phyloP scores from a whole-genome alignment of 2,113 vertebrate genomes.

The Tyrannus savana region DNA sequence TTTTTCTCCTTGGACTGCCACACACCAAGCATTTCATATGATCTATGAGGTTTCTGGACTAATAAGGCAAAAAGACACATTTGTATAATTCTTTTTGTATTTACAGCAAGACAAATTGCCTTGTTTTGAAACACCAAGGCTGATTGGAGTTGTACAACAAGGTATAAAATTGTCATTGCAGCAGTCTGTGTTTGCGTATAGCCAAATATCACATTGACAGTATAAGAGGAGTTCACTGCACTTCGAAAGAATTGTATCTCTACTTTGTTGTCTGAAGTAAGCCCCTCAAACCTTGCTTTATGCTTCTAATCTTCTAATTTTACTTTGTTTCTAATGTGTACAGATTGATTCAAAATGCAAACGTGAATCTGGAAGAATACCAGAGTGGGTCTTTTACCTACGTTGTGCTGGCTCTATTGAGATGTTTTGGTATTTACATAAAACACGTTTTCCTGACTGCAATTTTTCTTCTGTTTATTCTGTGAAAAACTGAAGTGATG shows the following conservation, averaged over 20 bases:
- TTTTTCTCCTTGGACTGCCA: conserved; percentile 45
- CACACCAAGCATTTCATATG: conserved; percentile 50
- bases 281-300: background rate
- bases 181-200: conserved; percentile 43
- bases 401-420: background rate
- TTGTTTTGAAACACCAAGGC: conserved; percentile 69
- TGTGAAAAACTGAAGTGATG: background rate
- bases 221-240: conserved; percentile 40
- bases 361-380: background rate
- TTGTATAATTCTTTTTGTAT: conserved; percentile 65
- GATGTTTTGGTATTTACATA: conserved; percentile 20
- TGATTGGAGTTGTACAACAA: conserved; percentile 47
- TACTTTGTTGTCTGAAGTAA: background rate
- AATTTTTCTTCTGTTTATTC: background rate
- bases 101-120: conserved; percentile 67
- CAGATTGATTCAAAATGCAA: background rate
- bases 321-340: background rate
- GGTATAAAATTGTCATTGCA: conserved; percentile 64
- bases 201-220: conserved; percentile 62
- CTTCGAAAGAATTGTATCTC: conserved; percentile 38
- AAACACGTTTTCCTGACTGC: conserved; percentile 1
- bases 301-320: background rate
- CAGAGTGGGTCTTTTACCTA: conserved; percentile 32
- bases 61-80: conserved; percentile 52
- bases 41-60: conserved; percentile 48